Percentiles rank a stretch among this genome's conserved stretches.
These are phyloP conservation scores for Neosilurus hyrtlii DNA, from an alignment of 2,797 vertebrate species.

Conservation along the genomic window DNA sequence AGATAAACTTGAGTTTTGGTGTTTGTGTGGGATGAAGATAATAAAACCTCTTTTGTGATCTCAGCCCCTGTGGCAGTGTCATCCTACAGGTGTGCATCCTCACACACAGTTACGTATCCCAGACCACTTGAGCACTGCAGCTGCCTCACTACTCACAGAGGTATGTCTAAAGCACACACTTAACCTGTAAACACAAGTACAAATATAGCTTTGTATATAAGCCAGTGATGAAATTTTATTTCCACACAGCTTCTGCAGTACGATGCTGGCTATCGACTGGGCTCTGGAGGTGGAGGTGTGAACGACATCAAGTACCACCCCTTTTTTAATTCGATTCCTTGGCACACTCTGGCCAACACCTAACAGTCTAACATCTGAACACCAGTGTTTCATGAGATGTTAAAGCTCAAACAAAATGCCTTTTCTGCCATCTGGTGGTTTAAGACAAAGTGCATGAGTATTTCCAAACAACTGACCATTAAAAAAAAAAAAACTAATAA, in stretches of 20 bases:
- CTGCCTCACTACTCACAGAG: constrained; percentile 87
- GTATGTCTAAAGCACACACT: constrained; percentile 65
- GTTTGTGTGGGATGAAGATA: not conserved
- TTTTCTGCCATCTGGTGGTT: constrained; percentile 36
- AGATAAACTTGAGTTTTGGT: not conserved
- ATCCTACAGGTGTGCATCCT: constrained; percentile 88
- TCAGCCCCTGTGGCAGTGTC: constrained; percentile 88
- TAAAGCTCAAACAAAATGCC: constrained; percentile 1
- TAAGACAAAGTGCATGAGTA: not conserved
- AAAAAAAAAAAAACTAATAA: no score
- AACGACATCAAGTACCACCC: constrained; percentile 90
- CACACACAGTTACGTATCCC: constrained; percentile 91
- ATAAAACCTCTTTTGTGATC: constrained; percentile 40
- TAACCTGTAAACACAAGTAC: not conserved
- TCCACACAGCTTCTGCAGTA: constrained; percentile 85
- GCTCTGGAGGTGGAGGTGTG: constrained; percentile 82
- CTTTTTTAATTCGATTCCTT: constrained; percentile 86
- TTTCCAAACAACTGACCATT: not conserved
- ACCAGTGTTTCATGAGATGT: not conserved
- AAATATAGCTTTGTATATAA: no score
- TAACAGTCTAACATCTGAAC: not conserved
- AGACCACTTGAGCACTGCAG: constrained; percentile 82
- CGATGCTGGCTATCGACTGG: constrained; percentile 83
- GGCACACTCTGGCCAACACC: constrained; percentile 76
- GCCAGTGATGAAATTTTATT: not conserved